Base-by-base conservation (phyloP, 1,140 invertebrate genomes). In the Carposina sasakii region DNA sequence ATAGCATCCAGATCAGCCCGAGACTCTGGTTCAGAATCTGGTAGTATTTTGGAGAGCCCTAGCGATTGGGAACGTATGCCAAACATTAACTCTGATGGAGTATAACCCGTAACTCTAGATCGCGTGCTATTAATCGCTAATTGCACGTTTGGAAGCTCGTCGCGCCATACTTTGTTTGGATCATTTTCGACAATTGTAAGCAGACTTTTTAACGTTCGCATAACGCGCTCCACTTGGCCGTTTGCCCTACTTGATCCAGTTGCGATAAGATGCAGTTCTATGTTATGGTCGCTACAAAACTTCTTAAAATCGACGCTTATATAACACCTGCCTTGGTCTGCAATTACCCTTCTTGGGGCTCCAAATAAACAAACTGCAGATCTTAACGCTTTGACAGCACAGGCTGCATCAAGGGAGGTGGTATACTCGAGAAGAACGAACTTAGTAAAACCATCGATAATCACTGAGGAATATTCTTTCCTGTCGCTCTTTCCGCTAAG, bases 221-320 rank as follows among this genome's bases (percentile, higher is more conserved):
- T 67, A 0, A 63, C 57, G 4, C 57, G 37, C 16, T 63, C 55
- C 1, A 69, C 60, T 39, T 70, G 63, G 4, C 67, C 60, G 16
- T 72, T 72, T 8, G 62, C 63, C 23, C 58, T 54, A 51, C 58
- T 62, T 12, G 57, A 36, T 9, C 67, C 67, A 4, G 58, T 68
- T 8, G 67, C 65, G 20, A 69, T 65, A 20, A 68, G 60, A 49
- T 71, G 65, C 10, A 69, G 48, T 9, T 68, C 37, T 21, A 71
- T 67, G 21, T 54, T 53, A 45, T 66, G 46, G 0, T 54, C 52
- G 2, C 8, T 1, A 26, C 64, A 67, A 33, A 67, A 64, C 6
- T 40, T 17, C 31, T 57, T 57, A 48, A 67, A 63, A 5, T 63
- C 54, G 1, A 28, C 17, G 36, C 57, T 58, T 8, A 48, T 36